Conservation (phyloP, 2,113 vertebrate genomes). For the Pseudopodoces humilis region DNA sequence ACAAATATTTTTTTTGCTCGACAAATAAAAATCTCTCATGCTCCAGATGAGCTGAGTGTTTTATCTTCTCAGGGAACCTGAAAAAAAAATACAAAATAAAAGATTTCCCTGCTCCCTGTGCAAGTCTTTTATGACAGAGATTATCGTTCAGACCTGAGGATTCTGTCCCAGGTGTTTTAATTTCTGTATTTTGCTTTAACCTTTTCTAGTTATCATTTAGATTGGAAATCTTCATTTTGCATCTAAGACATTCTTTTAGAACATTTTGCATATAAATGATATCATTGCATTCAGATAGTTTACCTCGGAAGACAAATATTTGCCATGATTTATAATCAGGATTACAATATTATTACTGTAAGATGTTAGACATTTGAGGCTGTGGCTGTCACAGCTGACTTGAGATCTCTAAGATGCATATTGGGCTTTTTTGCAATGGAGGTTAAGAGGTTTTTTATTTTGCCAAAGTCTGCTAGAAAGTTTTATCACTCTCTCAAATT, state of each 20-base stretch:
- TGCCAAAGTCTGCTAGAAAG: background rate
- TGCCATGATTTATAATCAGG: background rate
- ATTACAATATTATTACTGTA: background rate
- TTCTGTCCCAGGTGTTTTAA: background rate
- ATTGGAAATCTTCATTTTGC: background rate
- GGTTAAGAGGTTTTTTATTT: background rate
- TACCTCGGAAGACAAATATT: background rate
- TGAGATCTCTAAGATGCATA: background rate
- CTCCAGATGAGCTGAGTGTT: background rate
- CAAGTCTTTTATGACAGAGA: background rate
- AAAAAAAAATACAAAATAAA: background rate
- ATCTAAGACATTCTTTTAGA: background rate
- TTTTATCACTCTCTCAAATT: background rate
- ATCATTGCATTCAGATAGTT: background rate
- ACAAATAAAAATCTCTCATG: background rate
- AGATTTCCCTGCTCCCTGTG: background rate
- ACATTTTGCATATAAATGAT: background rate
- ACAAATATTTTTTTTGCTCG: background rate
- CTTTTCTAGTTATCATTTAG: background rate
- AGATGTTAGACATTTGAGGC: background rate
- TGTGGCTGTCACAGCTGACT: background rate
- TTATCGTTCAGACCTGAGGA: background rate
- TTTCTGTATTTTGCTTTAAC: background rate
- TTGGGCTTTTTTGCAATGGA: background rate
- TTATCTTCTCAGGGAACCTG: background rate